These are phyloP conservation scores for Chrysolina americana DNA, from an alignment of 2,888 invertebrate genomes.

Conservation along the genomic window DNA sequence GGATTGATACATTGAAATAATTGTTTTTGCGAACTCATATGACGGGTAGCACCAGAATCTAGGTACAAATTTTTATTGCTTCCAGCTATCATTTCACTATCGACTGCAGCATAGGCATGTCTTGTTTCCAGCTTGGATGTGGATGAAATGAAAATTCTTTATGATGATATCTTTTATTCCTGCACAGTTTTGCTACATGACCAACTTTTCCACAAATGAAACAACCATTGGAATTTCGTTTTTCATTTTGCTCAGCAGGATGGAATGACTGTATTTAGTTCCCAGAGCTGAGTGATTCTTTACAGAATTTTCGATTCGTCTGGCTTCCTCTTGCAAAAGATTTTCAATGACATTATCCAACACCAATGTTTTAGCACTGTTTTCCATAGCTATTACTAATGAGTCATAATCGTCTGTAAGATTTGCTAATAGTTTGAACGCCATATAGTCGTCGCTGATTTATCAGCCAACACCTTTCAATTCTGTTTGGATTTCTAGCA, in stretches of 20 bases:
- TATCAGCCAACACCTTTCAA: too few species aligned
- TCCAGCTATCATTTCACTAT: not conserved
- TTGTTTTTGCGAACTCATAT: not conserved
- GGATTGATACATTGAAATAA: not conserved
- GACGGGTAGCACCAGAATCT: not conserved
- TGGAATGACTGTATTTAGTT: not conserved
- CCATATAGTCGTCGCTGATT: too few species aligned
- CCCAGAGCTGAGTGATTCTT: not conserved
- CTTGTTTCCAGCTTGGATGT: not conserved
- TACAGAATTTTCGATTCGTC: not conserved
- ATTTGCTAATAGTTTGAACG: too few species aligned
- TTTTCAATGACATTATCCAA: not conserved
- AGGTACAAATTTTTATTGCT: not conserved
- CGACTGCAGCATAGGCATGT: not conserved
- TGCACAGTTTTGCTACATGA: too few species aligned
- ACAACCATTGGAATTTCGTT: too few species aligned
- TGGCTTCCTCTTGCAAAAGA: not conserved
- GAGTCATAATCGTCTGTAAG: too few species aligned
- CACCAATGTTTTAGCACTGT: too few species aligned
- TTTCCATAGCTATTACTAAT: too few species aligned
- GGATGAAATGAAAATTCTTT: not conserved
- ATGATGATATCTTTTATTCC: too few species aligned
- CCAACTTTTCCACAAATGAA: too few species aligned
- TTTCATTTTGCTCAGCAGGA: too few species aligned
- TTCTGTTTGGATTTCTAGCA: too few species aligned